Evolutionary conservation across 2,888 invertebrate genomes (phyloP), one percentile per base, ranked within the genome.

Genomic region (Spisula solida): DNA sequence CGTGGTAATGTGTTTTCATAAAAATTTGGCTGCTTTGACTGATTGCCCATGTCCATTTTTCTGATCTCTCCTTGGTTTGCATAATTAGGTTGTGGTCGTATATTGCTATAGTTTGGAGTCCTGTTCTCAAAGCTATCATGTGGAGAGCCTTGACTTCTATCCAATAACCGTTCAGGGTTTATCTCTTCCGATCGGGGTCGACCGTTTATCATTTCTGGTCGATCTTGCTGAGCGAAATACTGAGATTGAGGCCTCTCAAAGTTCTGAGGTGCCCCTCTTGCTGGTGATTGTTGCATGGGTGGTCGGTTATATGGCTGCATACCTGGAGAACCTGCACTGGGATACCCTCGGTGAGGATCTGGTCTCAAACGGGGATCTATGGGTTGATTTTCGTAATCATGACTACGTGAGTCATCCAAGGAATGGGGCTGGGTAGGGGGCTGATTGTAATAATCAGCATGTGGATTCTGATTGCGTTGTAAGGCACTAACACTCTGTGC

Each of bases 341-440:
- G 91, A 81, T 92, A 92, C 0, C 90, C 90, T 41, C 90, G 70
- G 66, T 86, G 81, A 10, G 90, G 84, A 81, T 90, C 92, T 29
- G 79, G 85, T 25, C 92, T 88, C 51, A 92, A 16, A 55, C 91
- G 86, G 4, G 94, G 93, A 60, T 93, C 93, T 12, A 93, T 79
- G 10, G 95, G 95, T 83, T 95, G 95, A 89, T 95, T 96, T 92
- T 95, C 96, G 85, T 95, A 96, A 87, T 95, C 95, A 48, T 94
- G 94, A 85, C 91, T 92, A 34, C 92, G 88, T 4, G 90, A 88
- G 34, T 94, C 93, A 48, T 92, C 92, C 41, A 93, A 86, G 29
- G 88, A 86, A 31, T 90, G 91, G 12, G 83, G 83, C 80, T 93
- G 94, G 25, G 88, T 84, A n/a, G 89, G 91, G 14, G 83, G 83